Conservation (phyloP, 2,797 vertebrate species). For the Zalophus californianus region DNA sequence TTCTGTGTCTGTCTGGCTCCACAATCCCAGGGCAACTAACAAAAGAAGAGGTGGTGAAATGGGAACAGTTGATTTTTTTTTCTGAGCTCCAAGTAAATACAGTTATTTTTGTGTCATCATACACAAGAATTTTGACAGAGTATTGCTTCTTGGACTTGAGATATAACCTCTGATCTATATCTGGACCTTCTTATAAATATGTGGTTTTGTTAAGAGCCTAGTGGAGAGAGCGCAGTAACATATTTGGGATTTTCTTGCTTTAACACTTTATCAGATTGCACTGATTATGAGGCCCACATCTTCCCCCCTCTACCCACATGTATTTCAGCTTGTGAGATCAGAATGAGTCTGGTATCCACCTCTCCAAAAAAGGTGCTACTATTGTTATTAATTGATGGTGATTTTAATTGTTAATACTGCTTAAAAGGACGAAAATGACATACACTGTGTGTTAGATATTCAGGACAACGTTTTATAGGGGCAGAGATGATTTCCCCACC, state of each 20-base stretch:
- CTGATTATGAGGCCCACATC: background rate
- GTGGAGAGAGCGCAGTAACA: background rate
- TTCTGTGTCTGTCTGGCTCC: background rate
- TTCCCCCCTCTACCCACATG: background rate
- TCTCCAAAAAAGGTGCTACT: background rate
- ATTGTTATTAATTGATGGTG: background rate
- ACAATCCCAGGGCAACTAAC: background rate
- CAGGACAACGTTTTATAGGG: background rate
- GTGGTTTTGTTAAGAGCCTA: background rate
- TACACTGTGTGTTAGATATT: background rate
- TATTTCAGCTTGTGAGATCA: background rate
- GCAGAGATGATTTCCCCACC: background rate
- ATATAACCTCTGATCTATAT: background rate
- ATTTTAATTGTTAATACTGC: slow-evolving; percentile 20
- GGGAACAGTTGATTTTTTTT: background rate
- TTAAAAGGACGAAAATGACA: background rate
- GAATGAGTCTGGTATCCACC: background rate
- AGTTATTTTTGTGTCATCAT: slow-evolving; percentile 39
- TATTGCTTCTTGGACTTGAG: slow-evolving; percentile 2
- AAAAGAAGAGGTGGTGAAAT: slow-evolving; percentile 12
- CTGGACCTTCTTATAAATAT: background rate
- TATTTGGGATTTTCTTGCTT: background rate
- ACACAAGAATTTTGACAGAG: slow-evolving; percentile 36
- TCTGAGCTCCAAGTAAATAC: slow-evolving; percentile 32
- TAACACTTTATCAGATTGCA: background rate